Conservation (phyloP, 2,113 vertebrate genomes). For the Geococcyx californianus region DNA sequence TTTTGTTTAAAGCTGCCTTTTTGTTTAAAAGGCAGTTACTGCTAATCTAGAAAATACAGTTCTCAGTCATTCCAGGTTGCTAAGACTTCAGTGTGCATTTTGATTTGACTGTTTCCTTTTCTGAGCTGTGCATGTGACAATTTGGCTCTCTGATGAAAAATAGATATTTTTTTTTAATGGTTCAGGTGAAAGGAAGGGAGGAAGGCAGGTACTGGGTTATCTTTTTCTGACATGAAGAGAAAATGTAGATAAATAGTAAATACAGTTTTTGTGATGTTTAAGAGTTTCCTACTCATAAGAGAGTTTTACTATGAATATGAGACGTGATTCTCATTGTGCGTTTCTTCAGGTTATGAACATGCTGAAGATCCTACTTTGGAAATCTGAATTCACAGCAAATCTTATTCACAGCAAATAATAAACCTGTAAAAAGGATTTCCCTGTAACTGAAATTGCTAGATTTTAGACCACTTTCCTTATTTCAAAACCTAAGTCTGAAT, state of each 20-base stretch:
- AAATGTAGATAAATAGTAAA: neutral
- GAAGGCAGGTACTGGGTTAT: neutral
- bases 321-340: neutral
- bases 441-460: neutral
- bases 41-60: neutral
- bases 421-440: neutral
- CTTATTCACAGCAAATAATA: neutral
- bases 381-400: neutral
- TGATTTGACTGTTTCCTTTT: neutral
- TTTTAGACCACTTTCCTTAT: neutral
- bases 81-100: neutral
- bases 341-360: neutral
- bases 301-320: neutral
- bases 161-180: neutral
- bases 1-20: neutral
- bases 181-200: neutral
- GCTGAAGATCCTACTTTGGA: neutral
- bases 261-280: neutral
- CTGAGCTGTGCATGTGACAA: neutral
- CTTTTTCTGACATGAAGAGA: neutral
- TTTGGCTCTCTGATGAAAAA: neutral
- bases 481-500: neutral
- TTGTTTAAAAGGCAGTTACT: neutral
- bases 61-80: neutral
- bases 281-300: neutral